Base-by-base conservation (phyloP, 2,113 vertebrate genomes). In the Dipodomys merriami region DNA sequence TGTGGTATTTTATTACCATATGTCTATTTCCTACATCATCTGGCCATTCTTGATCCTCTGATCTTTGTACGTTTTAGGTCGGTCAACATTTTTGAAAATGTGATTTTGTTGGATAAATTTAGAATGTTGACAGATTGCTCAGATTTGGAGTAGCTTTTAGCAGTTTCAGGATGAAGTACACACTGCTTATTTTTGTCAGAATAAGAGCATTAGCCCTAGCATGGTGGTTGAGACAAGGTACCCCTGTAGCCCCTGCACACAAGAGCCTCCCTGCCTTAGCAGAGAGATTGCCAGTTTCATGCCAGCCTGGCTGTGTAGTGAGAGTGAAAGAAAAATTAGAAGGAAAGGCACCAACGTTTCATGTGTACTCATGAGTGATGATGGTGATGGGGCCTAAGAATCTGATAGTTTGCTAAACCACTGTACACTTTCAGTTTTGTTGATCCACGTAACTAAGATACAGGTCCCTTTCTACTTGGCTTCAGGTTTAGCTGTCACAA, bases 61-160 rank as follows among this genome's bases (percentile, higher is more conserved):
- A 57, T 90, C 46, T 77, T 73, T 49, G 16, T 88, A 71, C 15
- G 23, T 80, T 93, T 91, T 93, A 83, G 53, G 72, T 83, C 30
- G n/a, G n/a, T 19, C 71, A 78, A 44, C 71, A 79, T 4, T 69
- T 72, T 60, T 33, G 7, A 76, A 94, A 83, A 60, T 49, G 12
- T 83, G 57, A 57, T 80, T 92, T 87, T 46, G 46, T 60, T 69
- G 77, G 60, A n/a, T 86, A 93, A 82, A 86, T 92, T 73, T 77
- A 79, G 90, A 92, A 64, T 79, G 65, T 33, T n/a, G 82, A 30
- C 39, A n/a, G 44, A 46, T 46, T 49, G 64, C 23, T 71, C 67
- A 84, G 9, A 30, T 83, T 77, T 90, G 49, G 27, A 87, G 25
- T 87, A 73, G 60, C 60, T 53, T 90, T 83, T 46, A 76, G 20